Evolutionary conservation across 1,140 invertebrate species (phyloP).

Genomic region (Anastrepha ludens): DNA sequence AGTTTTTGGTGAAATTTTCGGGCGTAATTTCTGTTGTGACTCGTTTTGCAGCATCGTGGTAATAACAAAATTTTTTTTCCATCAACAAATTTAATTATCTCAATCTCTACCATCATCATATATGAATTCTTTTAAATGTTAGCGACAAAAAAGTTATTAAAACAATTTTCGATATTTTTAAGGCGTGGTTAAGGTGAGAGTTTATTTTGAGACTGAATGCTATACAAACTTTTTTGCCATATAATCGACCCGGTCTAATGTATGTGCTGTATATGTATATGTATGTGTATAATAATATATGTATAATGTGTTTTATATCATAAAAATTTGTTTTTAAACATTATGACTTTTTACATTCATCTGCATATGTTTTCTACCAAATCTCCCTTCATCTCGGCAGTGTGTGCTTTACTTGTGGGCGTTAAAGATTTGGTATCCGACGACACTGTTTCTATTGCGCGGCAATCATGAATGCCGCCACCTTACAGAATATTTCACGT

Average conservation of each 20-base stretch:
- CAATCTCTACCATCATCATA: too few relatives aligned
- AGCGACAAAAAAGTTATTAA: too few relatives aligned
- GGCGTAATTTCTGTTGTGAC: too few relatives aligned
- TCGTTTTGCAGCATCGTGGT: too few relatives aligned
- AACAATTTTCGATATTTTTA: too few relatives aligned
- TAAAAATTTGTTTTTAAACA: not conserved
- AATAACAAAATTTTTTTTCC: too few relatives aligned
- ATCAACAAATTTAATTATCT: too few relatives aligned
- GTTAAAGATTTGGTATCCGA: slow-evolving; percentile 98
- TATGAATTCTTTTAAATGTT: too few relatives aligned
- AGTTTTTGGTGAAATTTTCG: too few relatives aligned
- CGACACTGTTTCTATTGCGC: slow-evolving; percentile 96
- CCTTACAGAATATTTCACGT: slow-evolving; percentile 99
- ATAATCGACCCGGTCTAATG: too few relatives aligned
- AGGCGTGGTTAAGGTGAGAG: too few relatives aligned
- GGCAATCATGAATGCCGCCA: slow-evolving; percentile 99
- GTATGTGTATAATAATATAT: not conserved
- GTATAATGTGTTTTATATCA: not conserved
- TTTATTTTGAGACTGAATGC: too few relatives aligned
- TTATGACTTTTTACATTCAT: not conserved
- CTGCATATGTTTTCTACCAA: not conserved
- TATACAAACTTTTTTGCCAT: not conserved
- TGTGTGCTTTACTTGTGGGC: slow-evolving; percentile 99
- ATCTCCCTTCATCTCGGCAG: slow-evolving; percentile 74
- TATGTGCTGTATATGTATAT: slow-evolving; percentile 57